Base-by-base conservation (phyloP, 2,797 vertebrate genomes). In the Telmatherina bonti region DNA sequence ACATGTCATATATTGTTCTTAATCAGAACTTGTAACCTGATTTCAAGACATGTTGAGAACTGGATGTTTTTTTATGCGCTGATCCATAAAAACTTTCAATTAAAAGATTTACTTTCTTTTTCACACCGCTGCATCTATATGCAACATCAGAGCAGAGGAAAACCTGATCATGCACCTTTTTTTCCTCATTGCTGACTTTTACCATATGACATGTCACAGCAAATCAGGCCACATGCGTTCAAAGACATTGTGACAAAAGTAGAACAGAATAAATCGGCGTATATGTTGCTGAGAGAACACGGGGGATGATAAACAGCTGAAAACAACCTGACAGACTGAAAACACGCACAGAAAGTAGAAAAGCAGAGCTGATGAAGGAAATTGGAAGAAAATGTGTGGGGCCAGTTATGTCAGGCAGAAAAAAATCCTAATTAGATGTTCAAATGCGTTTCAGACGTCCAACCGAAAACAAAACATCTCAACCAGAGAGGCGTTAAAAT, bases 241-340 rank as follows among this genome's bases (percentile, higher is more conserved):
- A 79, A 62, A 82, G 56, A 60, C 45, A 76, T 11, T 61, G 63
- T 69, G 77, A 78, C 82, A 77, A 86, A 87, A 83, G 81, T 67
- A 69, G 74, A 85, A 27, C 70, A 55, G 62, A 76, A 82, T 62
- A 74, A 59, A 63, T 74, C 61, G 45, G 59, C 10, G 55, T 24
- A 24, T 57, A 27, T n/a, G 60, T 58, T 55, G 72, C 59, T 62
- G 61, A 49, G 62, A 75, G 52, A 36, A 71, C 70, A 70, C 56
- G 51, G 45, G 45, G 67, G 22, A 12, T 57, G 70, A 73, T 69
- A 60, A 81, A 70, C 69, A 72, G 59, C 35, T 53, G 61, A 70
- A 70, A 79, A 70, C 47, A 78, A 69, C 15, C 13, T 36, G 35
- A 81, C 70, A 49, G 20, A 1, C 56, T 57, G 24, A 30, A 65